Base-by-base conservation (phyloP, 2,888 invertebrate species). In the Bibio marci region DNA sequence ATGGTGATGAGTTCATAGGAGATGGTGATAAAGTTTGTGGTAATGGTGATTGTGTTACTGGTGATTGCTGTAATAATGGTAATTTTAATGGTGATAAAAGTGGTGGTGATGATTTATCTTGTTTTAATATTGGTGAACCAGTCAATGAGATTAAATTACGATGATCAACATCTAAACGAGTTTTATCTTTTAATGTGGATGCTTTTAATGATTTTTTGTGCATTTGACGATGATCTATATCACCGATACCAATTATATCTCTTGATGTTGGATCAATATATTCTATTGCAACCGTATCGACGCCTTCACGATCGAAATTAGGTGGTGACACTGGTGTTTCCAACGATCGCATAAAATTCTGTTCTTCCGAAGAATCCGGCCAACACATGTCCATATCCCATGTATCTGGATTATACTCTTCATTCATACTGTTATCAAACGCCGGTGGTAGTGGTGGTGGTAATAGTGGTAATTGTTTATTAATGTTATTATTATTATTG, bases 131-230 rank as follows among this genome's bases (percentile, higher is more conserved):
- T 15, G 75, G 76, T 17, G 77, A 80, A 28, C 83, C 81, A 11
- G 86, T 86, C 37, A 87, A 59, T 42, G 83, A 78, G 52, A 87
- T 87, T 43, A 87, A 61, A 62, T 87, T 87, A 47, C 86, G 69
- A 52, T 85, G 85, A 57, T 85, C 85, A 36, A 85, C 77, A 55
- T 85, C 83, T 57, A 70, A 44, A 41, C 62, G 54, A 13, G 54
- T 43, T 47, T 62, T 62, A 19, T 44, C 45, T 12, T 33, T 33
- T 2, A 14, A 25, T 2, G 19, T 28, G 6, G 30, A n/a, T 13
- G 27, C 32, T 33, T 13, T 38, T 13, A 32, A 26, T 8, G 32
- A 25, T 11, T 26, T 33, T 31, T 14, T 37, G 30, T 58, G 53
- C 40, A 73, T 50, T 53, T 76, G 53, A 57, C 78, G 53, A 66